A percentile compares a stretch with the other conserved stretches of the same genome.
Conservation (phyloP, 2,888 invertebrate genomes). For the Stenotaenia linearis region DNA sequence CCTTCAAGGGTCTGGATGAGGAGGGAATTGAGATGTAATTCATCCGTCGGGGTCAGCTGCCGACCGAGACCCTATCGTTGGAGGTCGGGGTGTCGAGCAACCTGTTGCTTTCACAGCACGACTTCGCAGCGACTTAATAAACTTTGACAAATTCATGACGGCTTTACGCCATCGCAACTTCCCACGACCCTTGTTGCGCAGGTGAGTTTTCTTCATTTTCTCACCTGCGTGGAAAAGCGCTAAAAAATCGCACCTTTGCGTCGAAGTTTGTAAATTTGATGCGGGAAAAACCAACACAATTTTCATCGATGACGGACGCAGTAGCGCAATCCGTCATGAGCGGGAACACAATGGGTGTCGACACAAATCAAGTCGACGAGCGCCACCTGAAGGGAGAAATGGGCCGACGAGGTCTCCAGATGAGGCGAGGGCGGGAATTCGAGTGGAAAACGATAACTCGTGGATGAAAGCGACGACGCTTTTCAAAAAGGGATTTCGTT, state of each 20-base stretch:
- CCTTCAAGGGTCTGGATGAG: not conserved
- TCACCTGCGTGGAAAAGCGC: not conserved
- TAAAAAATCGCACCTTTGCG: not conserved
- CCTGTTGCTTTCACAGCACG: conserved; percentile 8
- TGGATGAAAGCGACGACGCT: conserved; percentile 6
- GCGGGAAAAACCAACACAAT: not conserved
- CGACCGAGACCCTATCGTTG: not conserved
- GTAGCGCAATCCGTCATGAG: conserved; percentile 12
- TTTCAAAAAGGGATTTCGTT: conserved; percentile 12
- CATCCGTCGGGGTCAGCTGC: not conserved
- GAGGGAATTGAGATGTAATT: not conserved
- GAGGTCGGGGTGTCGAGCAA: not conserved
- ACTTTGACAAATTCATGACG: conserved; percentile 27
- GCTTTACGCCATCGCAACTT: conserved; percentile 1
- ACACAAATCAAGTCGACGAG: conserved; percentile 23
- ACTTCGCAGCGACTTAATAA: conserved; percentile 11
- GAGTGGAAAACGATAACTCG: conserved; percentile 23
- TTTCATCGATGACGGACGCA: not conserved
- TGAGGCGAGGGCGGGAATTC: conserved; percentile 18
- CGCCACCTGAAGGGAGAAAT: conserved; percentile 22
- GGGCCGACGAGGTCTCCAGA: conserved; percentile 17
- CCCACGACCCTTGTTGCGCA: not conserved
- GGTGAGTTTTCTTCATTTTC: not conserved
- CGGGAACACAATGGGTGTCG: conserved; percentile 1
- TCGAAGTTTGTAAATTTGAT: not conserved